A percentile compares a stretch with the other conserved stretches of the same genome.
Conservation (phyloP, 2,888 invertebrate species). For the Cheilosia impressa region DNA sequence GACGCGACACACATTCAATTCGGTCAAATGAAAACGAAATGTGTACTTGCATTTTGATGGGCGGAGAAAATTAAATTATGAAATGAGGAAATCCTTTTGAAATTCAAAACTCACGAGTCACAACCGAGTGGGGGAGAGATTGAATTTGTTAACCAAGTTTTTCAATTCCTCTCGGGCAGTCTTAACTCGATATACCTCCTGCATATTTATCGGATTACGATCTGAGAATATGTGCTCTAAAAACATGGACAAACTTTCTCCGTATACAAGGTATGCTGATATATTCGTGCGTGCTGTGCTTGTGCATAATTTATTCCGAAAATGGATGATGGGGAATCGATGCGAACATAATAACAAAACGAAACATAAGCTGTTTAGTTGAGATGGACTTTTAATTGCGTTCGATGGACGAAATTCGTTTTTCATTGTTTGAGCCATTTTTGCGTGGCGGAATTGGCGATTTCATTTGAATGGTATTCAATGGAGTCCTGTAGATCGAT, state of each 20-base stretch:
- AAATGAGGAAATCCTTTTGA: conserved; percentile 1
- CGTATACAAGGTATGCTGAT: no score
- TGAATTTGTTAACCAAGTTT: conserved; percentile 10
- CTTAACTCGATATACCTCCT: conserved; percentile 11
- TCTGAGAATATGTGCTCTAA: background rate
- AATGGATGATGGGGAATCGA: conserved; percentile 20
- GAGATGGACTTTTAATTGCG: conserved; percentile 11
- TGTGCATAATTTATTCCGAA: conserved; percentile 6
- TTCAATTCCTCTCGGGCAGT: background rate
- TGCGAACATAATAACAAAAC: background rate
- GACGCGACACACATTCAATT: background rate
- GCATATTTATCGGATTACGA: conserved; percentile 12
- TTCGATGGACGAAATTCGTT: background rate
- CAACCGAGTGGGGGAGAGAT: background rate
- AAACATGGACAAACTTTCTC: no score
- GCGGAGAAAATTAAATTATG: background rate
- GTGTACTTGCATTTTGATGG: background rate
- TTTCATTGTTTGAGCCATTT: background rate
- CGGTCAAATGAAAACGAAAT: background rate
- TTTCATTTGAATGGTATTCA: background rate
- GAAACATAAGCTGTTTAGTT: conserved; percentile 2
- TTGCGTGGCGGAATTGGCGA: background rate
- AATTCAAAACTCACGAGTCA: background rate
- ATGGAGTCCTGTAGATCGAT: no score
- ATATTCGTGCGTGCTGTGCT: background rate